Evolutionary conservation across 2,888 invertebrate species (phyloP), one percentile per base, ranked within the genome.

Genomic region (Ophion obscuratus): DNA sequence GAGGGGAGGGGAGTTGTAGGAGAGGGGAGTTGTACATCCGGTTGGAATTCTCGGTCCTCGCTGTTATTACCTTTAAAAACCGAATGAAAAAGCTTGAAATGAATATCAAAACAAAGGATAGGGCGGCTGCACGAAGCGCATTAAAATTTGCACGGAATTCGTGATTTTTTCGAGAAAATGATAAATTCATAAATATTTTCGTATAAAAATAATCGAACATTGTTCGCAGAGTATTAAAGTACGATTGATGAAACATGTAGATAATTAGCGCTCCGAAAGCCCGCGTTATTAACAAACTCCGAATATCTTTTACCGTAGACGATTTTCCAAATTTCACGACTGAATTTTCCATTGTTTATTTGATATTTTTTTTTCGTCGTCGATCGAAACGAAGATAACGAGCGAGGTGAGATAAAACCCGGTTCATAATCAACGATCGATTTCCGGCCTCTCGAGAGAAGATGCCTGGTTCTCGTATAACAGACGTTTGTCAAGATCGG

Each of bases 401-500:
- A 67, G 59, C 20, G 44, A 57, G n/a, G 31, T 27, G 78, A 44
- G 78, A 82, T 44, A 78, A 67, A 70, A 31, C 27, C 31, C 31
- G 53, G n/a, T 71, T 14, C 64, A 44, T 78, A 81, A 81, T 74
- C 82, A 79, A 79, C 62, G 73, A 78, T 85, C 53, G 36, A 78
- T 82, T 83, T 79, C 71, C 85, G 76, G 80, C 40, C 59, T 5
- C 53, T 71, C 24, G 62, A 71, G 57, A 79, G 64, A 68, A 62
- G 53, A 36, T 70, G 40, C 20, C 78, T 78, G 64, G 64, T 71
- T 70, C 67, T 36, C 77, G 67, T 77, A 70, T 81, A 68, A 77
- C 81, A 62, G 81, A 77, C 81, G 76, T 81, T 77, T 77, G 73
- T 73, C 81, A 73, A 77, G 81, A 81, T 81, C 61, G 31, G 62